These are phyloP conservation scores for Trachelus tabidus DNA, from an alignment of 2,888 invertebrate genomes.

Conservation along the genomic window DNA sequence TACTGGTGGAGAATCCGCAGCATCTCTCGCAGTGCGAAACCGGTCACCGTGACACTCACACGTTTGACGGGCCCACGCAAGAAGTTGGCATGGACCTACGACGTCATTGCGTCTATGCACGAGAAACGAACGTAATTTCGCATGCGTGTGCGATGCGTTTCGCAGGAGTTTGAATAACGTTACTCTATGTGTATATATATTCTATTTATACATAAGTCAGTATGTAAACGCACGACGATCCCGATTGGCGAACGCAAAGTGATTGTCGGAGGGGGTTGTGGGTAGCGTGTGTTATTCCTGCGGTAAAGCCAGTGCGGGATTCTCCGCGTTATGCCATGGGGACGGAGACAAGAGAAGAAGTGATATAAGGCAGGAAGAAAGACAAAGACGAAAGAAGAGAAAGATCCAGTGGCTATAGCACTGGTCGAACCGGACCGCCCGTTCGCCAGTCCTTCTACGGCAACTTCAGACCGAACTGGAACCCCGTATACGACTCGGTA, in stretches of 20 bases:
- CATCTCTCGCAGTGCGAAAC: neutral
- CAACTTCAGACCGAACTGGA: slow-evolving; percentile 33
- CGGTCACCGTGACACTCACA: neutral
- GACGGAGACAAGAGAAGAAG: slow-evolving; percentile 5
- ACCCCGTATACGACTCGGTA: neutral
- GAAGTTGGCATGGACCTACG: neutral
- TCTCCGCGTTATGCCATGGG: slow-evolving; percentile 2
- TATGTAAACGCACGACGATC: neutral
- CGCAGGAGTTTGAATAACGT: neutral
- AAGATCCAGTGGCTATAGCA: neutral
- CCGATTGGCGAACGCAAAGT: neutral
- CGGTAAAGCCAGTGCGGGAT: neutral
- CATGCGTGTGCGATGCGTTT: neutral
- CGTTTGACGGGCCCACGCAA: neutral
- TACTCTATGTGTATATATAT: neutral
- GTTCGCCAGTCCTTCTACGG: slow-evolving; percentile 56
- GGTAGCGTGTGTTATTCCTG: neutral
- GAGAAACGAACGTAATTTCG: neutral
- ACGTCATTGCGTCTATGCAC: neutral
- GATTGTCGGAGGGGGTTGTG: neutral
- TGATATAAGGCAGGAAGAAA: slow-evolving; percentile 1
- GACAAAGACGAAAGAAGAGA: neutral
- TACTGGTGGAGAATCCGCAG: neutral
- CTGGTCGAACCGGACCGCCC: slow-evolving; percentile 33
- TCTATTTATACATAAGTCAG: neutral